phyloP scores from a whole-genome alignment of 2,797 vertebrate species.

The Syngnathus acus region DNA sequence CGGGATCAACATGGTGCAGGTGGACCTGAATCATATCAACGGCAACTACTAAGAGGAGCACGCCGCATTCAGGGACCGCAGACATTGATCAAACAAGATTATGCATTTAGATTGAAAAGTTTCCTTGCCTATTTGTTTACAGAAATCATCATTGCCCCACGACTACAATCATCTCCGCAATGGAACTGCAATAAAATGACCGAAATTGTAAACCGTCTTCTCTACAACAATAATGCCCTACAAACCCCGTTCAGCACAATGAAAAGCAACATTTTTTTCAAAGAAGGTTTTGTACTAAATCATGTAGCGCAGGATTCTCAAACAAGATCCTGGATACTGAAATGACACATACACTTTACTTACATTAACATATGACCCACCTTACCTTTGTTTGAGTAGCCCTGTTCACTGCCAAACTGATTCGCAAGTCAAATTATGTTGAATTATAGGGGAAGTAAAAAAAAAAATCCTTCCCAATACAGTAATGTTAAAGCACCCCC shows the following conservation, averaged over 20 bases:
- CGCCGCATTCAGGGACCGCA: slow-evolving; percentile 31
- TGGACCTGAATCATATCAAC: slow-evolving; percentile 89
- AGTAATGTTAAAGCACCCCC: no score
- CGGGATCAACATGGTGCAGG: slow-evolving; percentile 93
- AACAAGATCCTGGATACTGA: no score
- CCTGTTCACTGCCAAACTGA: background rate
- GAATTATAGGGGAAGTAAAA: no score
- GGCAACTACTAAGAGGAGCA: slow-evolving; percentile 75
- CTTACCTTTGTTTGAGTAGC: background rate
- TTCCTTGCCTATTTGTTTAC: slow-evolving; percentile 6
- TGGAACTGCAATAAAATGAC: background rate
- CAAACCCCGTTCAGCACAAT: background rate
- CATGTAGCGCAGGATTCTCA: background rate
- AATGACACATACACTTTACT: no score
- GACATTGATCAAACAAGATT: slow-evolving; percentile 18
- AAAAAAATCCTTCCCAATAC: no score
- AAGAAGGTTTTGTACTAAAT: background rate
- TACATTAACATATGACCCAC: background rate
- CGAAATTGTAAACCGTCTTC: background rate
- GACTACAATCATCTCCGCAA: background rate
- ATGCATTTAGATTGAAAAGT: slow-evolving; percentile 28
- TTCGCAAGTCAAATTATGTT: no score
- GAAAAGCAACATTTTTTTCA: background rate
- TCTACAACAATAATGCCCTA: background rate
- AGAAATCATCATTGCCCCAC: slow-evolving; percentile 13